Evolutionary conservation across 2,888 invertebrate species (phyloP).

Genomic region (Venustoraphidia nigricollis): DNA sequence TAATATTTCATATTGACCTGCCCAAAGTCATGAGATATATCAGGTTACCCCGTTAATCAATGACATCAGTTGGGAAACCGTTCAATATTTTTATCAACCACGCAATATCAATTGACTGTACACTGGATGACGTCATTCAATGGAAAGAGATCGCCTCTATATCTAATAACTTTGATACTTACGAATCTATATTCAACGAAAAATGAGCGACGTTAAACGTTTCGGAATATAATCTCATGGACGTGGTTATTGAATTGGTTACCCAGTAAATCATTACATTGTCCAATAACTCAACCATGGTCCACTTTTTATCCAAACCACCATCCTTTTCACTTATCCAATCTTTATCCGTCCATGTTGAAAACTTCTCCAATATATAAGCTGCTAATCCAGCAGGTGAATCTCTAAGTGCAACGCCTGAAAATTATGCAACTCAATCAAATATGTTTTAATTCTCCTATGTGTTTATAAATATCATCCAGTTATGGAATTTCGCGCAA

Average conservation of each 20-base stretch:
- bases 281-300: slow-evolving; percentile 55
- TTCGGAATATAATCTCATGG: slow-evolving; percentile 62
- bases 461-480: no score
- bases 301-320: slow-evolving; percentile 45
- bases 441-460: no score
- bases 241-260: slow-evolving; percentile 54
- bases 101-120: no score
- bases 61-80: no score
- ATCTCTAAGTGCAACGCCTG: slow-evolving; percentile 52
- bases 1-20: not conserved
- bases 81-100: no score
- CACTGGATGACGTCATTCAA: no score
- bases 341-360: slow-evolving; percentile 48
- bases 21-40: no score
- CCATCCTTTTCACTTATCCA: slow-evolving; percentile 41
- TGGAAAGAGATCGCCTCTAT: no score
- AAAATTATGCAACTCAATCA: slow-evolving; percentile 12
- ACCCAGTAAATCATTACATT: slow-evolving; percentile 76
- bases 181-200: slow-evolving; percentile 25
- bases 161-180: no score
- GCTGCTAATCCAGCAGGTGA: slow-evolving; percentile 77
- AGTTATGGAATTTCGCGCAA: no score
- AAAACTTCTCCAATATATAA: slow-evolving; percentile 82
- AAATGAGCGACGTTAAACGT: slow-evolving; percentile 24
- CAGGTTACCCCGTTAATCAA: no score